Evolutionary conservation across 2,888 invertebrate genomes (phyloP).

Genomic region (Patella pellucida): DNA sequence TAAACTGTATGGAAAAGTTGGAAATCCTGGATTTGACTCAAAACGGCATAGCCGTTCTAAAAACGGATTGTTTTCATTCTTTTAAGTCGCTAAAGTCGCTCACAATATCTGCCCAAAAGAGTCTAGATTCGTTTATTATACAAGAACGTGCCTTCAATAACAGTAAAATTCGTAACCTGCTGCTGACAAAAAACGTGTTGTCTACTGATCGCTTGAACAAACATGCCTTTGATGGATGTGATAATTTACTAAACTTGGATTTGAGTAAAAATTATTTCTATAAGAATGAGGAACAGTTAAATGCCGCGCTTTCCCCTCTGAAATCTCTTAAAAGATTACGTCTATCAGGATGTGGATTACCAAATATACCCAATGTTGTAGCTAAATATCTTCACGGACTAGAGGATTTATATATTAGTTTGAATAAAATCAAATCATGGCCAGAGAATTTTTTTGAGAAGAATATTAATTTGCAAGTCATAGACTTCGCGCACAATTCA

Average conservation of each 20-base stretch:
- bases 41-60: not conserved
- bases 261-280: not conserved
- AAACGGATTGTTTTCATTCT: conserved; percentile 3
- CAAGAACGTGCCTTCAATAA: conserved; percentile 14
- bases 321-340: no score
- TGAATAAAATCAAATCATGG: no score
- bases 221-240: conserved; percentile 10
- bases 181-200: not conserved
- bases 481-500: no score
- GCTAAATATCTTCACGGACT: no score
- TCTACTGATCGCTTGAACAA: not conserved
- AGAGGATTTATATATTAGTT: no score
- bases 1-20: conserved; percentile 7
- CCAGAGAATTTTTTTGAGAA: no score
- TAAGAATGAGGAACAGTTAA: no score
- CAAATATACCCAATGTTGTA: no score
- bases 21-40: not conserved
- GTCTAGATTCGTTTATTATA: not conserved
- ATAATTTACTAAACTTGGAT: not conserved
- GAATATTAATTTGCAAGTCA: no score
- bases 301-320: no score
- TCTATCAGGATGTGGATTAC: no score
- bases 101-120: not conserved
- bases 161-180: not conserved
- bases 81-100: not conserved